These are phyloP conservation scores for Zenarchopterus dispar DNA, from an alignment of 2,797 vertebrate species.

Conservation along the genomic window DNA sequence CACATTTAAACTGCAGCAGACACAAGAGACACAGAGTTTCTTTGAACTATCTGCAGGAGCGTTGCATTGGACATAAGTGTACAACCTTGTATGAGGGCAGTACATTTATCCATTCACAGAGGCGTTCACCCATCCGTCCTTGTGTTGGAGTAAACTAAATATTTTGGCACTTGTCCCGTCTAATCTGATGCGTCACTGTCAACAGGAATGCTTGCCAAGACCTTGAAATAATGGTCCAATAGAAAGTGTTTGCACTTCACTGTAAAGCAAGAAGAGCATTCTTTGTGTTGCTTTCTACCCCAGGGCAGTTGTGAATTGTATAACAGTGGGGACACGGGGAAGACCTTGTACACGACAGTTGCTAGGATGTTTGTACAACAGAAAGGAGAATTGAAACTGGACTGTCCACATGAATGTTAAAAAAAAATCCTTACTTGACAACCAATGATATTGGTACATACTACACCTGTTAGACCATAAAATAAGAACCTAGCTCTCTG, in stretches of 20 bases:
- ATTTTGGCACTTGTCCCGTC: constrained; percentile 48
- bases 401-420: no score
- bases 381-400: not conserved
- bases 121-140: constrained; percentile 43
- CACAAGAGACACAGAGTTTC: not conserved
- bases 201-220: constrained; percentile 24
- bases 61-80: constrained; percentile 7
- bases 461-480: no score
- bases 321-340: no score
- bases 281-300: constrained; percentile 13
- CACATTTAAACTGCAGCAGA: not conserved
- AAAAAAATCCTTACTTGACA: no score
- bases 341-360: not conserved
- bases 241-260: constrained; percentile 34
- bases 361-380: not conserved
- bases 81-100: constrained; percentile 1
- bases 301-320: constrained; percentile 4
- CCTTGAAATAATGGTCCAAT: constrained; percentile 36
- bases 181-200: constrained; percentile 38
- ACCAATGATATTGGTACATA: no score
- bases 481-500: no score
- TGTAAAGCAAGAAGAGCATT: constrained; percentile 22
- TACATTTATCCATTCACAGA: constrained; percentile 6
- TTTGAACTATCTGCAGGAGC: not conserved
- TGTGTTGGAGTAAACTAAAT: constrained; percentile 43